Evolutionary conservation across 2,797 vertebrate species (phyloP).

Genomic region (Oophaga sylvatica): DNA sequence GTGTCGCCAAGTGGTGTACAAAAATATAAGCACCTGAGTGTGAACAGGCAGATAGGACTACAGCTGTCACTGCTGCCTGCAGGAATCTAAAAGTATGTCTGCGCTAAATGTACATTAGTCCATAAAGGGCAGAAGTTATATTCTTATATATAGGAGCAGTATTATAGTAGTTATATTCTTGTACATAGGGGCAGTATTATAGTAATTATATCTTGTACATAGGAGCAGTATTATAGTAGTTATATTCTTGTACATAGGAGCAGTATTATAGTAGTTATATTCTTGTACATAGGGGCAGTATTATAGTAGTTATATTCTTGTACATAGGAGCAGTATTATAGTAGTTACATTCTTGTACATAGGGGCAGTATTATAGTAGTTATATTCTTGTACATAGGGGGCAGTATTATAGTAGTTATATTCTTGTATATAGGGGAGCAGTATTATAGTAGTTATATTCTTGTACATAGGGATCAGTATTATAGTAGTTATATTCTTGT

Average conservation of each 20-base stretch:
- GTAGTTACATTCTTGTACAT: too few relatives aligned
- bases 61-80: not conserved
- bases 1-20: not conserved
- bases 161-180: conserved; percentile 7
- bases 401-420: conserved; percentile 1
- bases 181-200: not conserved
- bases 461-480: too few relatives aligned
- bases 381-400: too few relatives aligned
- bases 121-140: too few relatives aligned
- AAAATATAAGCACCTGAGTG: not conserved
- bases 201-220: not conserved
- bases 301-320: too few relatives aligned
- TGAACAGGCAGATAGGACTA: not conserved
- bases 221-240: not conserved
- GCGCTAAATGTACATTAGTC: too few relatives aligned
- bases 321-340: too few relatives aligned
- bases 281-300: not conserved
- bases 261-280: conserved; percentile 10
- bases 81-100: too few relatives aligned
- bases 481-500: too few relatives aligned
- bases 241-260: not conserved
- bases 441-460: not conserved
- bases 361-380: too few relatives aligned
- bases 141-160: not conserved
- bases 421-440: not conserved